Evolutionary conservation across 2,888 invertebrate species (phyloP).

Genomic region (Drosophila yooni): DNA sequence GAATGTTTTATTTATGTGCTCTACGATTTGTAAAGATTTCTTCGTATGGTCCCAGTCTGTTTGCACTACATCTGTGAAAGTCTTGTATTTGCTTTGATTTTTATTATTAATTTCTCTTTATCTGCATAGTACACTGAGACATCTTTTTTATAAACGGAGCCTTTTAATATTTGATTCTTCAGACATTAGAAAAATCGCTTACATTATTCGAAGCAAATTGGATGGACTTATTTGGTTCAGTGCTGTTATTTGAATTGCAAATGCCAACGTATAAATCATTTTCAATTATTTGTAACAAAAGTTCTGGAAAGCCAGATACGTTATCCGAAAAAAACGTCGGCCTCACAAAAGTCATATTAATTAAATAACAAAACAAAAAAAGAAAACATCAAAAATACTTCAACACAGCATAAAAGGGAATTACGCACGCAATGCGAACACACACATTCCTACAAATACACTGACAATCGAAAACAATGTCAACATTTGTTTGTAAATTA

Average conservation of each 20-base stretch:
- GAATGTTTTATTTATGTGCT: constrained; percentile 71
- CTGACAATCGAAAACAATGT: constrained; percentile 40
- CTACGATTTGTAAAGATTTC: constrained; percentile 58
- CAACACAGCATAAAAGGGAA: constrained; percentile 32
- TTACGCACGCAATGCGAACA: constrained; percentile 26
- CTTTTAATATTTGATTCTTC: neutral
- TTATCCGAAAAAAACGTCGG: neutral
- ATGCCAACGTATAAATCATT: constrained; percentile 36
- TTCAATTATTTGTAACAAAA: constrained; percentile 38
- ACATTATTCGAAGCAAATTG: neutral
- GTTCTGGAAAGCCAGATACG: constrained; percentile 10
- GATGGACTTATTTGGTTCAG: neutral
- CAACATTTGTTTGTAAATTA: constrained; percentile 39
- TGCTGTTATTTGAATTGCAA: constrained; percentile 19
- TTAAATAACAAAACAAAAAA: neutral
- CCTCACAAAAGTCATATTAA: constrained; percentile 6
- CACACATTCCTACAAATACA: constrained; percentile 4
- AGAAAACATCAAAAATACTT: constrained; percentile 33
- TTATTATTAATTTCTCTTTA: constrained; percentile 24
- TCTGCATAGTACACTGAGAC: neutral
- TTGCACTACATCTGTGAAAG: neutral
- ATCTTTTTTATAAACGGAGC: neutral
- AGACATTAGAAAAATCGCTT: neutral
- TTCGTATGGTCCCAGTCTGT: constrained; percentile 10
- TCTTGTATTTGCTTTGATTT: constrained; percentile 8